Evolutionary conservation across 2,797 vertebrate species (phyloP).

Genomic region (Simalia tracyae): DNA sequence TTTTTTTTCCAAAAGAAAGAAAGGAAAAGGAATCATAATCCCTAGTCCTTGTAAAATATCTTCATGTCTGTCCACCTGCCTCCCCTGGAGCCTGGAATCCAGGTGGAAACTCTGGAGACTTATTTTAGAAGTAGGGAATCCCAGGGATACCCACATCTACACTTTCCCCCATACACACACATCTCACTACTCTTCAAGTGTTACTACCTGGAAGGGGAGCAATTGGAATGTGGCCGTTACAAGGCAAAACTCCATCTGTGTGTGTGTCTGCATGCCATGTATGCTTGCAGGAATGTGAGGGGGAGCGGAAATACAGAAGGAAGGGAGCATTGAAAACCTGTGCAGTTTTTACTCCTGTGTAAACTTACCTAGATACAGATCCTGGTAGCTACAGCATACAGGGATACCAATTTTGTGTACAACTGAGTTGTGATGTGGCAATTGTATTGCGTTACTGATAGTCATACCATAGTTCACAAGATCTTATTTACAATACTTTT

Average conservation of each 20-base stretch:
- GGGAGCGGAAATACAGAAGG: background rate
- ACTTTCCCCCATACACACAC: background rate
- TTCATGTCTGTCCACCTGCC: slow-evolving; percentile 12
- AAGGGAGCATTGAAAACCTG: background rate
- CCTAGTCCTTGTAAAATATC: slow-evolving; percentile 43
- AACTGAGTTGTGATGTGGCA: background rate
- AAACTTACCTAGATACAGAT: background rate
- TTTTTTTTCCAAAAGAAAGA: background rate
- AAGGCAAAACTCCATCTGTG: background rate
- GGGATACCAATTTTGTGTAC: background rate
- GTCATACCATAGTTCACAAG: background rate
- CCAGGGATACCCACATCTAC: background rate
- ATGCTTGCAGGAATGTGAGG: background rate
- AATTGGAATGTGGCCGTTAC: background rate
- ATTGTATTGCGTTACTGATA: background rate
- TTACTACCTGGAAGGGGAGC: background rate
- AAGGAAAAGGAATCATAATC: background rate
- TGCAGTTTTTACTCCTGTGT: background rate
- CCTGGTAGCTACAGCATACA: background rate
- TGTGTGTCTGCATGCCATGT: background rate
- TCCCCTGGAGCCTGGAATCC: slow-evolving; percentile 23
- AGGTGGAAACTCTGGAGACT: slow-evolving; percentile 18
- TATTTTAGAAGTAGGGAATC: background rate
- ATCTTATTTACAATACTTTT: background rate
- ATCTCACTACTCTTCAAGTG: background rate